Base-by-base conservation (phyloP, 2,797 vertebrate genomes). In the Botia kubotai region DNA sequence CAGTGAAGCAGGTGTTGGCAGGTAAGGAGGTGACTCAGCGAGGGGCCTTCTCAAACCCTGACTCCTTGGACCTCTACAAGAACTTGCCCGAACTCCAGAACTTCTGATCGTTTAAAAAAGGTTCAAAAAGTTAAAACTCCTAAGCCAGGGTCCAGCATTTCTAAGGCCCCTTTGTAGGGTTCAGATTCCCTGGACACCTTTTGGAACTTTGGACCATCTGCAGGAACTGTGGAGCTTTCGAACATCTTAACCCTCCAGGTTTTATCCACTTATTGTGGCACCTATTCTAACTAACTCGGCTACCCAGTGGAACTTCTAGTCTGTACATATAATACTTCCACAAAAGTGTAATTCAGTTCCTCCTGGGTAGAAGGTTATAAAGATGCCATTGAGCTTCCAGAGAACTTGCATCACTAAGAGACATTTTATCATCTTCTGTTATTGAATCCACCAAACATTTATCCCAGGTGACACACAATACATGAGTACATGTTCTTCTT, bases 31-130 rank as follows among this genome's bases (percentile, higher is more conserved):
- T 98, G 77, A 87, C 92, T 3, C 96, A 97, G 46, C 93, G 93
- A 0, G 95, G 96, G 8, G 95, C 96, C 0, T 99, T 99, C 91
- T 98, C 95, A 77, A 99, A 99, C 89, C 98, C 98, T 0, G 95
- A 95, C 70, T 92, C 97, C 21, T 91, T 99, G 92, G 97, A 98
- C 75, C 92, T 98, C 68, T 99, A 96, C 93, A 93, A 90, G 86
- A 95, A 97, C 92, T 93, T 99, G 88, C 96, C 97, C 0, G 96
- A 98, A 85, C 95, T 99, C 72, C 96, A 95, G 83, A 94, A 94
- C 92, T 99, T 95, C 91, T 99, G 90, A 96, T 86, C 33, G 77
- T 3, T 10, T 33, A 29, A 26, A 26, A 60, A 19, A 74, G 46
- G 36, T 65, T 8, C 67, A 23, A 71, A 11, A 19, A 3, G 1